phyloP scores from a whole-genome alignment of 2,888 invertebrate species.

The Caenorhabditis imperialis region DNA sequence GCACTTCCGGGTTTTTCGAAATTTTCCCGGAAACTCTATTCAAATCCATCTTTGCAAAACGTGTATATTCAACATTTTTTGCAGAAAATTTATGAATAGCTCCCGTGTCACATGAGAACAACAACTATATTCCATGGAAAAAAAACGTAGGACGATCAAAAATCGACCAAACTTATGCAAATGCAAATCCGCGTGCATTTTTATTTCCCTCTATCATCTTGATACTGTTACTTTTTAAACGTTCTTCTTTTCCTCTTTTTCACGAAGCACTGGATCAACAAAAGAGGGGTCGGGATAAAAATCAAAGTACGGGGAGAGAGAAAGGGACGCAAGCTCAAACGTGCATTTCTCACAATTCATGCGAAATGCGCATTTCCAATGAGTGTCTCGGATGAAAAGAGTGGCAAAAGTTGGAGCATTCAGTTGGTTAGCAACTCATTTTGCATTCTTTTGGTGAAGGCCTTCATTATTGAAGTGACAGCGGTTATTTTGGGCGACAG shows the following conservation, averaged over 20 bases:
- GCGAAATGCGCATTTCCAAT: slow-evolving; percentile 36
- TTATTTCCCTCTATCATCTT: not conserved
- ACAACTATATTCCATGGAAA: not conserved
- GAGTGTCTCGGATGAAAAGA: slow-evolving; percentile 8
- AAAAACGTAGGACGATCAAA: slow-evolving; percentile 28
- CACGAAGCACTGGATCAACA: not conserved
- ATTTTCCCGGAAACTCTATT: no score
- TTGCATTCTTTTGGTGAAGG: no score
- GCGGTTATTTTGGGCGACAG: no score
- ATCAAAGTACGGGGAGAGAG: not conserved
- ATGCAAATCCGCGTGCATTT: slow-evolving; percentile 15
- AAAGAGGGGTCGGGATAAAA: no score
- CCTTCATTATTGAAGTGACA: no score
- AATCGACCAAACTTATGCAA: slow-evolving; percentile 29
- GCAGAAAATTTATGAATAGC: slow-evolving; percentile 4
- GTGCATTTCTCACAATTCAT: slow-evolving; percentile 25
- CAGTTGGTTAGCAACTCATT: not conserved
- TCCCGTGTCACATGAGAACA: slow-evolving; percentile 1
- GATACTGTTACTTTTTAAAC: slow-evolving; percentile 8
- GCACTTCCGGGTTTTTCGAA: slow-evolving; percentile 10
- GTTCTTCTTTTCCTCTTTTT: slow-evolving; percentile 9
- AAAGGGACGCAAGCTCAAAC: not conserved
- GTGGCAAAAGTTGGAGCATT: slow-evolving; percentile 1
- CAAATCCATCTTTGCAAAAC: no score
- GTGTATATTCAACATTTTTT: no score